Conservation (phyloP, 35 echinoderm and acorn worm species). For the Holothuria glaberrima region DNA sequence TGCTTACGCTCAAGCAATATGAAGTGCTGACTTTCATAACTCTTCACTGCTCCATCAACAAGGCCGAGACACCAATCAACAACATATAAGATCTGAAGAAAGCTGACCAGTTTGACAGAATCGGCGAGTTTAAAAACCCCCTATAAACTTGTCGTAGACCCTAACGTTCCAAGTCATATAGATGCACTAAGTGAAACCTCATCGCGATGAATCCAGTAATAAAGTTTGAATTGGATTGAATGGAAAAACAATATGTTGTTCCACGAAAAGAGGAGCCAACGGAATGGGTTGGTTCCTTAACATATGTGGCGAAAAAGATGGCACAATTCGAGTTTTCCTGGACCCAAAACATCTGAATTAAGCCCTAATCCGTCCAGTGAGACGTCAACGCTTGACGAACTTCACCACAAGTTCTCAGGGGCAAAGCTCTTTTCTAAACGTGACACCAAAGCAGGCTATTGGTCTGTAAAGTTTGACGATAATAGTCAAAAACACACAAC, state of each 20-base stretch:
- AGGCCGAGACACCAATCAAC: neutral
- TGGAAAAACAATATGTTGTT: constrained; percentile 38
- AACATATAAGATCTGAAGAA: neutral
- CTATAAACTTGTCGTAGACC: constrained; percentile 30
- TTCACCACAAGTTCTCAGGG: constrained; percentile 35
- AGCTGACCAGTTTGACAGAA: constrained; percentile 41
- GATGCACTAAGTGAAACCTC: too few relatives aligned
- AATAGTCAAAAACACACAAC: constrained; percentile 66
- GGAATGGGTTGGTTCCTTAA: constrained; percentile 61
- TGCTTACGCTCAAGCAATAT: neutral
- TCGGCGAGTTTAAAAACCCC: neutral
- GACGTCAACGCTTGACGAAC: constrained; percentile 42
- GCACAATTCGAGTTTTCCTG: constrained; percentile 35
- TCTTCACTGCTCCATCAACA: neutral
- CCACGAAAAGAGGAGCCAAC: constrained; percentile 19
- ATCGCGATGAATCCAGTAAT: constrained; percentile 33
- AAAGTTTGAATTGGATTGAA: constrained; percentile 40
- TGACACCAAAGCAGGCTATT: constrained; percentile 30
- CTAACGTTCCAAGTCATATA: too few relatives aligned
- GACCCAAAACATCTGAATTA: constrained; percentile 37
- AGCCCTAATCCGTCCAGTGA: constrained; percentile 24
- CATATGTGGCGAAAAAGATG: constrained; percentile 51
- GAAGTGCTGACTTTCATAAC: neutral
- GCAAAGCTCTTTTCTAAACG: constrained; percentile 12
- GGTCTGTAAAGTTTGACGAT: constrained; percentile 56